Evolutionary conservation across 2,113 vertebrate genomes (phyloP).

Genomic region (Ammodytes dubius): DNA sequence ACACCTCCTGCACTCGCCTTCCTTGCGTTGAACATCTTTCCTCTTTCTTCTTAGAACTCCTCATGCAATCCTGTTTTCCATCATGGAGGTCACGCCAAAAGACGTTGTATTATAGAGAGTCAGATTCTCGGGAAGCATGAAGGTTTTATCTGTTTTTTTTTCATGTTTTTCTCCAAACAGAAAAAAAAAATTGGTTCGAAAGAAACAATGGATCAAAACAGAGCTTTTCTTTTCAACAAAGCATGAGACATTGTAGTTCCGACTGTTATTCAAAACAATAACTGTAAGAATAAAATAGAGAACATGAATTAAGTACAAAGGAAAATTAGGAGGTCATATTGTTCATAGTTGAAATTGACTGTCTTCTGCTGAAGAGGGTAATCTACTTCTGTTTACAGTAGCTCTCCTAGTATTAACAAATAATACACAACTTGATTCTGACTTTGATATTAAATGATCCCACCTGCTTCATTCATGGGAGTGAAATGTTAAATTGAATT

Average conservation of each 20-base stretch:
- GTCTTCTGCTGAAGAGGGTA: not conserved
- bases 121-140: not conserved
- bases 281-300: no score
- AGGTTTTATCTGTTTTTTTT: no score
- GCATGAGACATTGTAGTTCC: not conserved
- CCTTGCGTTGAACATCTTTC: conserved; percentile 23
- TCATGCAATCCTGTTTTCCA: conserved; percentile 20
- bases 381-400: not conserved
- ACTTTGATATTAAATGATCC: conserved; percentile 12
- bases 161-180: not conserved
- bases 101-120: conserved; percentile 5
- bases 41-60: not conserved
- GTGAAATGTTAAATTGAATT: conserved; percentile 24
- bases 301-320: not conserved
- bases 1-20: not conserved
- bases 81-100: conserved; percentile 14
- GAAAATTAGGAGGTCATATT: not conserved
- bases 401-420: not conserved
- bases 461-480: conserved; percentile 5
- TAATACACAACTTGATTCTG: not conserved
- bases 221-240: not conserved
- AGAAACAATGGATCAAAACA: not conserved
- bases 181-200: not conserved
- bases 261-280: not conserved
- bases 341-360: no score